Percentiles rank a stretch among this genome's conserved stretches.
Evolutionary conservation across 2,113 vertebrate species (phyloP).

Genomic region (Ammodytes marinus): DNA sequence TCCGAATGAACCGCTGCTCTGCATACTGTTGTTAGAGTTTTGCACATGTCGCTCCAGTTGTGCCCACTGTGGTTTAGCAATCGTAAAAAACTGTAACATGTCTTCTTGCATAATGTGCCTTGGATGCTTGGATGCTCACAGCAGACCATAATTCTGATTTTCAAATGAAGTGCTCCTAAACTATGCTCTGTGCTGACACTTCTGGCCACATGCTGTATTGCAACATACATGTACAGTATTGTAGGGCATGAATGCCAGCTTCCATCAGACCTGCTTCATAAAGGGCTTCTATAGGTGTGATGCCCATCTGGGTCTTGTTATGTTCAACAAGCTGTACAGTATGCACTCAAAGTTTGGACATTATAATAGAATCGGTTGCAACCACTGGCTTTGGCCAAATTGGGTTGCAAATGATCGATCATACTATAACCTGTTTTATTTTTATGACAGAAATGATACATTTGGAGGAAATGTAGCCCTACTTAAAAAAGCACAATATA

Average conservation of each 20-base stretch:
- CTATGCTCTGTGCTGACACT: not conserved
- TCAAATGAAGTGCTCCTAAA: not conserved
- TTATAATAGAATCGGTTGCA: no score
- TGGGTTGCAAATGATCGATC: not conserved
- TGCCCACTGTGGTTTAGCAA: no score
- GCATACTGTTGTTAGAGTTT: no score
- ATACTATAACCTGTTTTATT: not conserved
- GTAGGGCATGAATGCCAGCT: not conserved
- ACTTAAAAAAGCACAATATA: not conserved
- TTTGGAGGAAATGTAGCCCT: not conserved
- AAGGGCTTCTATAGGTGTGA: not conserved
- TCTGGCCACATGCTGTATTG: not conserved
- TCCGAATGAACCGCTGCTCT: no score
- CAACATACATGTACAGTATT: not conserved
- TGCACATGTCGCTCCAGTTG: no score
- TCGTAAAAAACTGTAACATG: no score
- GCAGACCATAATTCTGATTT: not conserved
- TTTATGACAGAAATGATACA: not conserved
- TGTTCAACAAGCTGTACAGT: not conserved
- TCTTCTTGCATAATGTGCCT: no score
- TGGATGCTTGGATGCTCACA: no score
- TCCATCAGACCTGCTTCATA: not conserved
- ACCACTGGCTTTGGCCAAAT: no score
- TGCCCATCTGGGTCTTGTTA: not conserved
- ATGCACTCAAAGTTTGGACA: no score